Percentiles rank a stretch among this genome's conserved stretches.
Evolutionary conservation across 1,140 invertebrate genomes (phyloP).

Genomic region (Solenopsis fugax): DNA sequence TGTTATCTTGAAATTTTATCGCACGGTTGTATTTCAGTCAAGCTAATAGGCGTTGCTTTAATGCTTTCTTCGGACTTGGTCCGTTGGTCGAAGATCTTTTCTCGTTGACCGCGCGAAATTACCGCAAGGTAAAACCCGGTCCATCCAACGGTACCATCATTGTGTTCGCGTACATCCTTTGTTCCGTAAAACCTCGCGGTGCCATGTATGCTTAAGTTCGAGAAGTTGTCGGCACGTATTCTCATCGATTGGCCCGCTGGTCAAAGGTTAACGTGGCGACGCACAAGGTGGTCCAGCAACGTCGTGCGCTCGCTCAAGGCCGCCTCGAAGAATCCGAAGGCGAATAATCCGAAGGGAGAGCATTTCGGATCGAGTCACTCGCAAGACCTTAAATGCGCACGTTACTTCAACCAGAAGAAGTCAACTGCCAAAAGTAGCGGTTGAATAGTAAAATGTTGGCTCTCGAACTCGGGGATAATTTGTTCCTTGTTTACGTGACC

Average conservation of each 20-base stretch:
- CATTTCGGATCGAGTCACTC: neutral
- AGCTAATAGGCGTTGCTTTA: neutral
- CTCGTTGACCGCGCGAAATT: neutral
- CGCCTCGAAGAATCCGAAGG: neutral
- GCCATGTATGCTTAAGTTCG: conserved; percentile 1
- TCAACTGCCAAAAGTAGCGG: neutral
- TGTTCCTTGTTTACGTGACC: neutral
- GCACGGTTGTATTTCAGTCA: neutral
- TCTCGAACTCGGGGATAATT: neutral
- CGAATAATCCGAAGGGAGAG: neutral
- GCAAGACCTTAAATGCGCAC: neutral
- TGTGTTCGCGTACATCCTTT: conserved; percentile 17
- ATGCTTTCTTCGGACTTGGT: neutral
- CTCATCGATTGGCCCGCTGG: neutral
- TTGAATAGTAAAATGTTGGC: neutral
- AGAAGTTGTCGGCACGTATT: conserved; percentile 46
- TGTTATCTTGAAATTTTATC: too few relatives aligned
- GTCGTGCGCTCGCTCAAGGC: conserved; percentile 39
- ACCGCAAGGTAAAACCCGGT: neutral
- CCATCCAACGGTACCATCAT: conserved; percentile 15
- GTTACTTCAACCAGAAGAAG: neutral
- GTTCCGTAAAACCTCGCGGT: conserved; percentile 27
- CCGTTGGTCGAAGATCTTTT: neutral
- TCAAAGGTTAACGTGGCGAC: conserved; percentile 52
- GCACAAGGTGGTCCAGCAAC: conserved; percentile 48